Evolutionary conservation across 2,888 invertebrate species (phyloP).

Genomic region (Bellardia pandia): DNA sequence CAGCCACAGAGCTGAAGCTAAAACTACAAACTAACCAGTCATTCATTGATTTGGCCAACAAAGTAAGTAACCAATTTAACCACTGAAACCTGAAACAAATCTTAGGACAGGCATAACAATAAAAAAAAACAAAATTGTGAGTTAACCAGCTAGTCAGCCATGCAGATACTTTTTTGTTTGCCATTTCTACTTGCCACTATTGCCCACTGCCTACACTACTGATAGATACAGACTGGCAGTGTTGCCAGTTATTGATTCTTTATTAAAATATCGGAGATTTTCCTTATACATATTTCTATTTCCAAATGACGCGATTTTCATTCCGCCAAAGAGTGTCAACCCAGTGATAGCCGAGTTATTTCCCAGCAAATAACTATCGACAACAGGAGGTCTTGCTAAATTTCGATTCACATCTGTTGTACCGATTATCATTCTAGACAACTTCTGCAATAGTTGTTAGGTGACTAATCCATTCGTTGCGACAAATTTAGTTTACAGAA

Average conservation of each 20-base stretch:
- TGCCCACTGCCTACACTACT: conserved; percentile 10
- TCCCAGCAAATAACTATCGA: too few species aligned
- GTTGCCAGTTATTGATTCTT: not conserved
- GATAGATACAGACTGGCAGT: too few species aligned
- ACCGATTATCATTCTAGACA: too few species aligned
- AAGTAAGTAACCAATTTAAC: conserved; percentile 55
- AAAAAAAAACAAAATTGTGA: conserved; percentile 29
- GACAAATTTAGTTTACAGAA: too few species aligned
- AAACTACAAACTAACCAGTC: conserved; percentile 37
- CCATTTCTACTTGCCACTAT: conserved; percentile 23
- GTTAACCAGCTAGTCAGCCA: conserved; percentile 24
- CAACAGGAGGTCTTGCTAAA: too few species aligned
- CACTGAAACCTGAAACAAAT: conserved; percentile 65
- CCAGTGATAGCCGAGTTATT: too few species aligned
- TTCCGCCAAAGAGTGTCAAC: too few species aligned
- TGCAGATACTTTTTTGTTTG: conserved; percentile 30
- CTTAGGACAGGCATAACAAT: conserved; percentile 43
- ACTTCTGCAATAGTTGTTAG: too few species aligned
- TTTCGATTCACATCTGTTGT: too few species aligned
- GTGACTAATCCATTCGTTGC: too few species aligned
- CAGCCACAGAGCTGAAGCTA: conserved; percentile 31
- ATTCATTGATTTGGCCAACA: conserved; percentile 59
- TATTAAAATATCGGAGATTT: not conserved
- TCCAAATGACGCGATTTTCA: too few species aligned
- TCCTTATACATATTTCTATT: too few species aligned